Conservation (phyloP, 2,797 vertebrate genomes). For the Acrossocheilus wenchowensis region DNA sequence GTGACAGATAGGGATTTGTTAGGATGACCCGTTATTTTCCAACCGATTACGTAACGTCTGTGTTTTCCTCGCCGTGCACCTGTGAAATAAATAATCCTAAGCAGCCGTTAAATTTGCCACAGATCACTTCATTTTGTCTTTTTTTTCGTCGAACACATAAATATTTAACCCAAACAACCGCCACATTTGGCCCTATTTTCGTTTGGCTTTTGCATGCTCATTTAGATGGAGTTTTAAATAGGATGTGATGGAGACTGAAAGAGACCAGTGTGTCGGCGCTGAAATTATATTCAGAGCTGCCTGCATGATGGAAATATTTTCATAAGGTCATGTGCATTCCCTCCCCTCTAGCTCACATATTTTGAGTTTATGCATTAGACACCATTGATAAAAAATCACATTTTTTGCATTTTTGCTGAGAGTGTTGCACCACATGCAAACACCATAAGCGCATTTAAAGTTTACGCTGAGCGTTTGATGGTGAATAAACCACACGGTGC, state of each 20-base stretch:
- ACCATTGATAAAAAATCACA: constrained; percentile 45
- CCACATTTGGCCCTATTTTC: constrained; percentile 34
- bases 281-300: constrained; percentile 49
- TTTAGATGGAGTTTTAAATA: constrained; percentile 42
- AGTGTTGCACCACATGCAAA: constrained; percentile 51
- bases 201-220: constrained; percentile 17
- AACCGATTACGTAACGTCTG: constrained; percentile 38
- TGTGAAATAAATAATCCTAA: constrained; percentile 53
- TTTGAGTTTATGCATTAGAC: constrained; percentile 50
- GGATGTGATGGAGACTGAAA: constrained; percentile 48
- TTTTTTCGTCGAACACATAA: constrained; percentile 1
- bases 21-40: constrained; percentile 40
- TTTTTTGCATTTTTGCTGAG: constrained; percentile 46
- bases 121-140: constrained; percentile 38
- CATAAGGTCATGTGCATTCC: constrained; percentile 57
- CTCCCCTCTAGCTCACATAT: constrained; percentile 46
- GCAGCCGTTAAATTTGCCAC: constrained; percentile 50
- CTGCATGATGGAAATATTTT: constrained; percentile 57
- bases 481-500: background rate
- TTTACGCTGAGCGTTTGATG: constrained; percentile 2
- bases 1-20: constrained; percentile 49
- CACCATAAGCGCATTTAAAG: constrained; percentile 49
- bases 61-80: constrained; percentile 39
- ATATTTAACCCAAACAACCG: constrained; percentile 44
- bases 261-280: constrained; percentile 35